Evolutionary conservation across 1,140 invertebrate species (phyloP), one percentile per base, ranked within the genome.

Genomic region (Leptinotarsa texana): DNA sequence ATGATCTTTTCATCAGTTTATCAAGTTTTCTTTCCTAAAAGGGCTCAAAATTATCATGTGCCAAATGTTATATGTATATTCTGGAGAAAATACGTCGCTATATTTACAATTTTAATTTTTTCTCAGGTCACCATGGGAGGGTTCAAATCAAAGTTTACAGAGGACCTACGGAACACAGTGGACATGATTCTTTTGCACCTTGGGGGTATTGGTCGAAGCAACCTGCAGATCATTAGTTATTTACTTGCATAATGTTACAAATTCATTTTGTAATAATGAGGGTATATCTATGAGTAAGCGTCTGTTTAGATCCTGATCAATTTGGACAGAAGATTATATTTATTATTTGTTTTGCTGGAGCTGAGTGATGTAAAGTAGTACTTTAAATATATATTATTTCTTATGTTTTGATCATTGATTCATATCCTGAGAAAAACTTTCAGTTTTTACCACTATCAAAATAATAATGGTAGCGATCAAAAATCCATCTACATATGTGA

Each of bases 171-270:
- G 87, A 90, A 72, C 86, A 89, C 76, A 87, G 88, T 72, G 87
- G 90, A 1, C 89, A 90, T 72, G 83, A 88, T 72, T 77, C 84
- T 73, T 90, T 86, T 75, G 90, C 91, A 22, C 90, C 90, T 0
- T 92, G 92, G 89, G 92, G 92, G 15, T 93, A 89, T 81, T 92
- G 91, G 91, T 89, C 92, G 18, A 92, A 92, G 77, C 92, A 93
- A 79, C 91, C 91, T 11, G 86, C 88, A 1, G 88, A 89, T 75
- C 86, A 89, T 61, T 69, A 75, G 18, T 57, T 47, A 69, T n/a
- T 57, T 57, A n/a, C 3, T 57, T n/a, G 51, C n/a, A 17, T 13
- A 4, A 57, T 13, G 11, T 57, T 57, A 1, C 6, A 57, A 57
- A 57, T 57, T 3, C 1, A 57, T 57, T n/a, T 57, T 33, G 8